These are phyloP conservation scores for Sminthurides bifidus DNA, from an alignment of 1,140 invertebrate species.

Conservation along the genomic window DNA sequence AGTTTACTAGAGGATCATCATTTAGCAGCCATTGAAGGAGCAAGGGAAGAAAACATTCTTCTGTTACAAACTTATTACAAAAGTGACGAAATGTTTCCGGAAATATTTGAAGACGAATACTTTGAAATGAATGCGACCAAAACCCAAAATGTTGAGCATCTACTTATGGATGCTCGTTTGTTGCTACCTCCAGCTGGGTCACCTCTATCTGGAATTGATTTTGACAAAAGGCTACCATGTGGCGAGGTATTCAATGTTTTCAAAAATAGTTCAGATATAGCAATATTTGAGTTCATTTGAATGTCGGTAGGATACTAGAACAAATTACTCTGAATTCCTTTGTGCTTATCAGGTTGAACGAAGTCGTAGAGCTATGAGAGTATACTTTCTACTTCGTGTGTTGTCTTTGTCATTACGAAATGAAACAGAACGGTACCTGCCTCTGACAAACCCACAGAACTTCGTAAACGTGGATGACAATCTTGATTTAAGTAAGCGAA, in stretches of 20 bases:
- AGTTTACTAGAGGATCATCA: conserved; percentile 37
- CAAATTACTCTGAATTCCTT: conserved; percentile 15
- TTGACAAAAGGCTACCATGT: conserved; percentile 86
- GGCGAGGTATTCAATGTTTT: too few relatives aligned
- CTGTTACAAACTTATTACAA: conserved; percentile 87
- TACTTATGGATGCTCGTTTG: conserved; percentile 93
- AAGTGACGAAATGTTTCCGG: conserved; percentile 97
- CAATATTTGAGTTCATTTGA: not conserved
- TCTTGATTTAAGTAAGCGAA: conserved; percentile 81
- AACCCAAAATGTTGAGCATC: conserved; percentile 78
- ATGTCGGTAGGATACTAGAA: not conserved
- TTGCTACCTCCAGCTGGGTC: conserved; percentile 91
- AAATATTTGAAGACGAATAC: conserved; percentile 97
- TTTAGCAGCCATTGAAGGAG: conserved; percentile 58
- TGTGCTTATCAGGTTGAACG: conserved; percentile 62
- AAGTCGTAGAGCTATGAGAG: conserved; percentile 79
- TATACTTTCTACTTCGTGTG: conserved; percentile 83
- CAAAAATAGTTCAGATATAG: too few relatives aligned
- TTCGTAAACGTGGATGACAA: conserved; percentile 85
- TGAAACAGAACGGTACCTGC: conserved; percentile 74
- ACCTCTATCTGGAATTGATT: conserved; percentile 89
- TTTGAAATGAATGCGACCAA: conserved; percentile 71
- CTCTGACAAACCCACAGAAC: conserved; percentile 75
- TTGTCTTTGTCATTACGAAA: conserved; percentile 66
- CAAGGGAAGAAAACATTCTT: conserved; percentile 72